Conservation (phyloP, 2,888 invertebrate genomes). For the Ferdinandea cuprea region DNA sequence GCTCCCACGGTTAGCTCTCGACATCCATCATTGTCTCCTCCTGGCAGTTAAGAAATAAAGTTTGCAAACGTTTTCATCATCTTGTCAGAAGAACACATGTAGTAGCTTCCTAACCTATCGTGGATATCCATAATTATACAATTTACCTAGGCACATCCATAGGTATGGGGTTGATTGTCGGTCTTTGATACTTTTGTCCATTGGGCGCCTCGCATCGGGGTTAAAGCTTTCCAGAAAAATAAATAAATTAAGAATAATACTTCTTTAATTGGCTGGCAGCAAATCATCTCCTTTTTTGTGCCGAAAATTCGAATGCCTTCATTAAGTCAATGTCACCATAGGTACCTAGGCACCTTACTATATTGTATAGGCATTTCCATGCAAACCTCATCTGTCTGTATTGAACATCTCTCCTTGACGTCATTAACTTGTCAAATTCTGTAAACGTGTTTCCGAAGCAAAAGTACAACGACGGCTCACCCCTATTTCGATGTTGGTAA, state of each 20-base stretch:
- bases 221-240: too few relatives aligned
- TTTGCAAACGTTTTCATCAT: background rate
- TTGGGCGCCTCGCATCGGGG: too few relatives aligned
- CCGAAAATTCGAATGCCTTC: too few relatives aligned
- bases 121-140: background rate
- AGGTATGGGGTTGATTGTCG: too few relatives aligned
- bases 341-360: background rate
- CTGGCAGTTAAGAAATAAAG: too few relatives aligned
- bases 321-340: too few relatives aligned
- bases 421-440: conserved; percentile 39
- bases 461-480: background rate
- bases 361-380: background rate
- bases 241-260: too few relatives aligned
- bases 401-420: conserved; percentile 36
- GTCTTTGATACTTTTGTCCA: too few relatives aligned
- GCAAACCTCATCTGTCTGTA: background rate
- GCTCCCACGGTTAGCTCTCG: background rate
- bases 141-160: too few relatives aligned
- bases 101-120: too few relatives aligned
- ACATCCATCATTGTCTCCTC: background rate
- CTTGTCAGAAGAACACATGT: background rate
- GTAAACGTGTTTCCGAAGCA: conserved; percentile 28
- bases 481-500: conserved; percentile 23
- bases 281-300: too few relatives aligned
- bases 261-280: too few relatives aligned